A percentile compares a stretch with the other conserved stretches of the same genome.
These are phyloP conservation scores for Andrena cerasifolii DNA, from an alignment of 1,140 invertebrate genomes.

Conservation along the genomic window DNA sequence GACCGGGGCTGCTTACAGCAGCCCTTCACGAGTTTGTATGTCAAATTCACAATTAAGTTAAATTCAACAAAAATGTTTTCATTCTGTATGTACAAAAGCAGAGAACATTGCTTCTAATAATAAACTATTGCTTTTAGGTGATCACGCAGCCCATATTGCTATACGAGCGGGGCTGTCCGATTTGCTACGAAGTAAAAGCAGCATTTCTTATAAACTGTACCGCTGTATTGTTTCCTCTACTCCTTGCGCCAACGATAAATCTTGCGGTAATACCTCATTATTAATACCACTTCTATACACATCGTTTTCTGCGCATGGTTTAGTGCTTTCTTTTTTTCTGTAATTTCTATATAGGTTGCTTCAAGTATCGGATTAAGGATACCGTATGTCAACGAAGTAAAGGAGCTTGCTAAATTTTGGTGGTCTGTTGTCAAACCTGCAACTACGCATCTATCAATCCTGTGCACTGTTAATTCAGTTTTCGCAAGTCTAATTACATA, in stretches of 20 bases:
- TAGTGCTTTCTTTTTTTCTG: background rate
- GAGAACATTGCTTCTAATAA: background rate
- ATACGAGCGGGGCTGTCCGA: conserved; percentile 76
- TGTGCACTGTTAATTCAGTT: conserved; percentile 68
- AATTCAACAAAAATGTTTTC: background rate
- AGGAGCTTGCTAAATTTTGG: conserved; percentile 74
- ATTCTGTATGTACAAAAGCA: background rate
- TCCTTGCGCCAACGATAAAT: conserved; percentile 77
- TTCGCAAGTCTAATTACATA: conserved; percentile 76
- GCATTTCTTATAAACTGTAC: conserved; percentile 70
- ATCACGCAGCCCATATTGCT: conserved; percentile 78
- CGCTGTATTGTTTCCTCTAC: conserved; percentile 79
- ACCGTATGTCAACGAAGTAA: conserved; percentile 76
- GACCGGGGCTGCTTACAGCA: conserved; percentile 29
- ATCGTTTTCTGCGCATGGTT: conserved; percentile 24
- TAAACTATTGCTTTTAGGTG: conserved; percentile 73
- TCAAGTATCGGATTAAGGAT: conserved; percentile 78
- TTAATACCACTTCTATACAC: background rate
- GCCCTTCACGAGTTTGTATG: conserved; percentile 63
- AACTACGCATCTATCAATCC: conserved; percentile 59
- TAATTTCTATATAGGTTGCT: conserved; percentile 78
- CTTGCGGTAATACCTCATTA: conserved; percentile 78
- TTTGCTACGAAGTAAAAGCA: conserved; percentile 81
- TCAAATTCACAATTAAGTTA: conserved; percentile 30
- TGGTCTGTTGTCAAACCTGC: conserved; percentile 73